Base-by-base conservation (phyloP, 2,888 invertebrate genomes). In the Cantharis rustica region DNA sequence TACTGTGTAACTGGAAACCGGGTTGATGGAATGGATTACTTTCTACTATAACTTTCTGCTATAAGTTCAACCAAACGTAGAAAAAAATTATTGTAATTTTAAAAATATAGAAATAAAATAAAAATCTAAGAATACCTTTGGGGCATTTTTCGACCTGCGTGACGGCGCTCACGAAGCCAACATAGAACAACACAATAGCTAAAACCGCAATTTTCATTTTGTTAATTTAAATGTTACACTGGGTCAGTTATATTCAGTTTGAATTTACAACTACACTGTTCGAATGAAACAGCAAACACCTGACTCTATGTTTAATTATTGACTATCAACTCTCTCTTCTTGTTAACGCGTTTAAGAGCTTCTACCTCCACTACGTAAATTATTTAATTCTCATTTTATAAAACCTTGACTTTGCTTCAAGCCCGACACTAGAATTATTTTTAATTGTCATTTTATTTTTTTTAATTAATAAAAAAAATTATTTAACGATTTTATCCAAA, bases 91-190 rank as follows among this genome's bases (percentile, higher is more conserved):
- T 27, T 10, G 10, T 5, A n/a, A 47, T 13, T 13, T 13, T 1
- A 47, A 47, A 47, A 47, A 31, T 13, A n/a, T 31, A 31, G 0
- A 31, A 31, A 31, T 27, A 11, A 11, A 27, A 27, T 27, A 31
- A 31, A 31, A 13, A 31, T 3, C 13, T 5, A 2, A 16, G 62
- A 68, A 31, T 61, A 75, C 75, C 71, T 13, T 71, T 20, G 27
- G 75, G 71, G 31, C 75, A 75, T 63, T 68, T 68, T 15, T 75
- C 62, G n/a, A 75, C 66, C 0, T 68, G 27, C 7, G 75, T 75
- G 16, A 47, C 71, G 3, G 75, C 47, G 66, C 61, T 61, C 3
- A 61, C 68, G 20, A 31, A 31, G 11, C 31, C 69, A 16, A 70
- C 27, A 31, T 16, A 69, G 23, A 69, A 31, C 15, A 72, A 16